phyloP scores from a whole-genome alignment of 2,113 vertebrate species.

The Gymnarchus niloticus region DNA sequence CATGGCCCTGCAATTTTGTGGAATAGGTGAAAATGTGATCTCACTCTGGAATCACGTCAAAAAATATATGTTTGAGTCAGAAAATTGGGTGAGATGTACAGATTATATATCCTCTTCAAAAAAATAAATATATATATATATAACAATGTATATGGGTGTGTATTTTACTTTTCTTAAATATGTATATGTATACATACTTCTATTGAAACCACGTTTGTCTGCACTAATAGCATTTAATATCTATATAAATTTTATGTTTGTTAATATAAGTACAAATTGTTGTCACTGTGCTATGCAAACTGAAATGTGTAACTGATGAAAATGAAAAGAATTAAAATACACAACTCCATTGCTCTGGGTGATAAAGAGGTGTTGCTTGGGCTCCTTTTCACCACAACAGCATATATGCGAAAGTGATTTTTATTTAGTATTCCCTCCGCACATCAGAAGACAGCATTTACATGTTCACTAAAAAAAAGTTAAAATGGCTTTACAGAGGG shows the following conservation, averaged over 20 bases:
- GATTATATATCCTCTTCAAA: too few species aligned
- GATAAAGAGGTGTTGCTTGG: too few species aligned
- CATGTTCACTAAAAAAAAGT: too few species aligned
- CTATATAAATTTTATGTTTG: slow-evolving; percentile 28
- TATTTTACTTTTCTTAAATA: slow-evolving; percentile 22
- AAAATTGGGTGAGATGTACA: background rate
- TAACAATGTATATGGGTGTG: slow-evolving; percentile 26
- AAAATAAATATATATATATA: slow-evolving; percentile 20
- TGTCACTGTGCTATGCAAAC: slow-evolving; percentile 48
- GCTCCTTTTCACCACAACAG: too few species aligned
- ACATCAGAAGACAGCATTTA: too few species aligned
- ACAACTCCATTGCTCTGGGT: slow-evolving; percentile 27
- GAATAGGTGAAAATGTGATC: too few species aligned
- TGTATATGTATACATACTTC: too few species aligned
- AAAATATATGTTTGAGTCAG: background rate
- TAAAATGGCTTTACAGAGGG: too few species aligned
- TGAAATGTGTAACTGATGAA: slow-evolving; percentile 49
- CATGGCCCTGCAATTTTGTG: too few species aligned
- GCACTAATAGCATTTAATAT: slow-evolving; percentile 28
- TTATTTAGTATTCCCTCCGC: too few species aligned
- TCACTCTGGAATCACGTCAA: background rate
- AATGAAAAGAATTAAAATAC: slow-evolving; percentile 29
- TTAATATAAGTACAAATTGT: slow-evolving; percentile 36
- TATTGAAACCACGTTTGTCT: slow-evolving; percentile 41
- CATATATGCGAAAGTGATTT: too few species aligned